These are phyloP conservation scores for Heliocidaris tuberculata DNA, from an alignment of 35 echinoderm and acorn worm species.

Conservation along the genomic window DNA sequence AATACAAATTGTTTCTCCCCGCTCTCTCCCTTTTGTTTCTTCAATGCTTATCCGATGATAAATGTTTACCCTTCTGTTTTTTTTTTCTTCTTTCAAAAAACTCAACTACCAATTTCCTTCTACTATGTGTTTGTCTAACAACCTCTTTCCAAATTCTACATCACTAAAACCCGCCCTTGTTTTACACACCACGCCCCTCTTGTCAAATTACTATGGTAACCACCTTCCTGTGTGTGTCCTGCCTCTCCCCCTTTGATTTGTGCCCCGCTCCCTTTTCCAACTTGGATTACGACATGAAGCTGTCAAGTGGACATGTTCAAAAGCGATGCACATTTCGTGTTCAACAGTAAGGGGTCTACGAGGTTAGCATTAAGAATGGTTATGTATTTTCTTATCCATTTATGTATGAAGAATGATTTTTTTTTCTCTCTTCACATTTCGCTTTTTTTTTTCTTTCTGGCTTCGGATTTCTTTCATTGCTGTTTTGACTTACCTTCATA, in stretches of 20 bases:
- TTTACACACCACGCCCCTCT: background rate
- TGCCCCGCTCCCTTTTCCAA: background rate
- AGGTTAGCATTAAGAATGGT: slow-evolving; percentile 41
- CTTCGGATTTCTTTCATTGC: background rate
- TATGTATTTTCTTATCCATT: background rate
- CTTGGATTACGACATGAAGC: background rate
- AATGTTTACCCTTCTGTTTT: background rate
- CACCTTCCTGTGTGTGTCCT: background rate
- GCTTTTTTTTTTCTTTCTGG: slow-evolving; percentile 25
- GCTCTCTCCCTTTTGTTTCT: slow-evolving; percentile 27
- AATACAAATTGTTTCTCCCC: slow-evolving; percentile 29
- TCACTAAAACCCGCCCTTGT: slow-evolving; percentile 21
- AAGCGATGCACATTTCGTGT: slow-evolving; percentile 28
- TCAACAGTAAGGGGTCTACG: slow-evolving; percentile 25
- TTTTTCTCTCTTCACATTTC: background rate
- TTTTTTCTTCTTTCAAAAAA: background rate
- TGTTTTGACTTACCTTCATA: background rate
- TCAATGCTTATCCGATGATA: slow-evolving; percentile 20
- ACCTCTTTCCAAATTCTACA: background rate
- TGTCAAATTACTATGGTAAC: background rate
- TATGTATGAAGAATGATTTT: background rate
- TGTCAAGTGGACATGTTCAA: slow-evolving; percentile 36
- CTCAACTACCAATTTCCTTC: background rate
- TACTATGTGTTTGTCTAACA: background rate
- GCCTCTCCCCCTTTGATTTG: background rate